Percentiles rank a stretch among this genome's conserved stretches.
Conservation (phyloP, 2,113 vertebrate species). For the Cranoglanis bouderius region DNA sequence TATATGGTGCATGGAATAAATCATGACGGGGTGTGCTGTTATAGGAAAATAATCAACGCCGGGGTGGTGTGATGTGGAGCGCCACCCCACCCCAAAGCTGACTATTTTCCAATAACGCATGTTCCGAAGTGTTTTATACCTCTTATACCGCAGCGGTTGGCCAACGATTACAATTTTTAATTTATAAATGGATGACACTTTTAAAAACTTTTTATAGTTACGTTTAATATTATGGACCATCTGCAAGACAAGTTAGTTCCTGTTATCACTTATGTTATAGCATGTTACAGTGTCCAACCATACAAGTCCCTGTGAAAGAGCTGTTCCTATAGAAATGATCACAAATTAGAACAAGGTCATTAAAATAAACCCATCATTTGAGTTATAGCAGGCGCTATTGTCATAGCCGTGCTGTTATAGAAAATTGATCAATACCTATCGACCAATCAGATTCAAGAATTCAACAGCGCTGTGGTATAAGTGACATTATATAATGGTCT, state of each 20-base stretch:
- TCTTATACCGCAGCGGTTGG: neutral
- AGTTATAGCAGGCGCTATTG: too few species aligned
- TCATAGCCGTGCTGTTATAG: too few species aligned
- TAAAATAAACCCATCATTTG: too few species aligned
- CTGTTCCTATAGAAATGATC: neutral
- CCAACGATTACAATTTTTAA: neutral
- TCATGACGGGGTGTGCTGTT: neutral
- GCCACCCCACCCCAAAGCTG: neutral
- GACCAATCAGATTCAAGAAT: neutral
- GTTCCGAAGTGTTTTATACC: neutral
- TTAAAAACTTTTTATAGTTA: neutral
- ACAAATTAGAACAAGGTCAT: neutral
- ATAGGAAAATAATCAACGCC: neutral
- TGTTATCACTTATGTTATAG: too few species aligned
- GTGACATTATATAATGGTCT: neutral
- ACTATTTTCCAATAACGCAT: neutral
- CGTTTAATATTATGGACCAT: neutral
- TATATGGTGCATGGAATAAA: neutral
- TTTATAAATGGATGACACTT: neutral
- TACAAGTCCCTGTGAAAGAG: neutral
- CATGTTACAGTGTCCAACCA: neutral
- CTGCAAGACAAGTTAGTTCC: neutral
- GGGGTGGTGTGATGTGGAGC: neutral
- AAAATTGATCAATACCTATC: neutral
- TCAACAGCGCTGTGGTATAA: neutral